Percentiles rank a stretch among this genome's conserved stretches.
These are phyloP conservation scores for Baronia brevicornis DNA, from an alignment of 2,888 invertebrate species.

Conservation along the genomic window DNA sequence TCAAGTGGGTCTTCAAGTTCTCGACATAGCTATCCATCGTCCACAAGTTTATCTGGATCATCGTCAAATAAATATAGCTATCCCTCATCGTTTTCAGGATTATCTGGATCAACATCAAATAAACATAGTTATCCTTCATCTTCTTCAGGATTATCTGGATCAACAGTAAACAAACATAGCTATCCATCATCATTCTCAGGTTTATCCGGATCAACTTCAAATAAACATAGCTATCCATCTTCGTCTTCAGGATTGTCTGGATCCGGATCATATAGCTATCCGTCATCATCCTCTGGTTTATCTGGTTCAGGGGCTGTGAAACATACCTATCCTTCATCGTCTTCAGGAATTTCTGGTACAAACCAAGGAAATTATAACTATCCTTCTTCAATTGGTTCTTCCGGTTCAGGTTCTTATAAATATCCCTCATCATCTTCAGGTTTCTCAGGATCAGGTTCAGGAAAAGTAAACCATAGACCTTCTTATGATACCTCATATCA, in stretches of 20 bases:
- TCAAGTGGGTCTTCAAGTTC: constrained; percentile 16
- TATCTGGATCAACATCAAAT: constrained; percentile 17
- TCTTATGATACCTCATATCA: constrained; percentile 16
- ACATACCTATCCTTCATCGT: constrained; percentile 17
- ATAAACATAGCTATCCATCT: constrained; percentile 21
- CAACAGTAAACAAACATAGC: constrained; percentile 10
- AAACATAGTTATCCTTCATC: too few species aligned
- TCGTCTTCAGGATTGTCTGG: constrained; percentile 24
- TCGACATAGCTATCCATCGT: constrained; percentile 14
- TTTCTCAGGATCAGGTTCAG: constrained; percentile 5
- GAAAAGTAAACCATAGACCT: constrained; percentile 11
- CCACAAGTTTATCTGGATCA: constrained; percentile 16
- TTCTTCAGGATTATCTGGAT: constrained; percentile 18
- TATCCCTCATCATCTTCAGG: constrained; percentile 1
- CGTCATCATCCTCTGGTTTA: constrained; percentile 4
- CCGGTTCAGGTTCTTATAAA: constrained; percentile 17
- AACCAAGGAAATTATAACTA: constrained; percentile 12
- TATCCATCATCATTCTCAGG: constrained; percentile 24
- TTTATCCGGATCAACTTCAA: constrained; percentile 22
- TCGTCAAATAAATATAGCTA: constrained; percentile 14
- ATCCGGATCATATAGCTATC: constrained; percentile 13
- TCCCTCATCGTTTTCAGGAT: constrained; percentile 18
- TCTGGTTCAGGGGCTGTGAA: constrained; percentile 5
- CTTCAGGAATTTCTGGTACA: constrained; percentile 16
- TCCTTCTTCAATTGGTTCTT: constrained; percentile 16